phyloP scores from a whole-genome alignment of 2,888 invertebrate species.

The Conchocele bisecta region DNA sequence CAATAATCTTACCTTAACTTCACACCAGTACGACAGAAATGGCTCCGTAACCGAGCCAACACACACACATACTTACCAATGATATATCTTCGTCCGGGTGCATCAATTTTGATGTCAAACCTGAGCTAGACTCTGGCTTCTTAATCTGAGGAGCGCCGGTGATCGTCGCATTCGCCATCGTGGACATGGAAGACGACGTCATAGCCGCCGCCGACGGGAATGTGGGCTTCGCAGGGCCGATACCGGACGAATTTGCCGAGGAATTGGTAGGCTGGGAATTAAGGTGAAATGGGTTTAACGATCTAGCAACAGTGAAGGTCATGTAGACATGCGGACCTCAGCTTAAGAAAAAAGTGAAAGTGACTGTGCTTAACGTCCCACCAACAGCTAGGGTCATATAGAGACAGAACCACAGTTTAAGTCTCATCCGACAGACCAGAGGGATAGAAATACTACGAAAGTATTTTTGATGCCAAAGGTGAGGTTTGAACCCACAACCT shows the following conservation, averaged over 20 bases:
- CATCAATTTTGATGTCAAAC: conserved; percentile 80
- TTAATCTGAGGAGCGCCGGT: conserved; percentile 80
- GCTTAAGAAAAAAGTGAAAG: too few relatives aligned
- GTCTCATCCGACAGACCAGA: too few relatives aligned
- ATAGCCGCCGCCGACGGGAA: conserved; percentile 77
- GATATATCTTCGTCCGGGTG: conserved; percentile 82
- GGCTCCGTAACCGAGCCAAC: not conserved
- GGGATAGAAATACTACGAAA: too few relatives aligned
- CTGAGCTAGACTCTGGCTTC: conserved; percentile 81
- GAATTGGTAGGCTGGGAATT: not conserved
- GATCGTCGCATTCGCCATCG: conserved; percentile 71
- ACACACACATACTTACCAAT: conserved; percentile 72
- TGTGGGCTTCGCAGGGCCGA: conserved; percentile 71
- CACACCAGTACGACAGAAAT: not conserved
- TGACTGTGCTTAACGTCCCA: too few relatives aligned
- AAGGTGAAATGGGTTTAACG: too few relatives aligned
- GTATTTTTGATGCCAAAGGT: too few relatives aligned
- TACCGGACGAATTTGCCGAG: conserved; percentile 1
- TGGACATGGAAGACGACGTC: conserved; percentile 43
- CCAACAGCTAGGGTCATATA: too few relatives aligned
- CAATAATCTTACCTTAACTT: not conserved
- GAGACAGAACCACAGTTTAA: too few relatives aligned
- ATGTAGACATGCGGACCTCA: too few relatives aligned
- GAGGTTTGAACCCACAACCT: too few relatives aligned
- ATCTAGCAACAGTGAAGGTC: too few relatives aligned